Conservation (phyloP, 2,113 vertebrate species). For the Ursus arctos region DNA sequence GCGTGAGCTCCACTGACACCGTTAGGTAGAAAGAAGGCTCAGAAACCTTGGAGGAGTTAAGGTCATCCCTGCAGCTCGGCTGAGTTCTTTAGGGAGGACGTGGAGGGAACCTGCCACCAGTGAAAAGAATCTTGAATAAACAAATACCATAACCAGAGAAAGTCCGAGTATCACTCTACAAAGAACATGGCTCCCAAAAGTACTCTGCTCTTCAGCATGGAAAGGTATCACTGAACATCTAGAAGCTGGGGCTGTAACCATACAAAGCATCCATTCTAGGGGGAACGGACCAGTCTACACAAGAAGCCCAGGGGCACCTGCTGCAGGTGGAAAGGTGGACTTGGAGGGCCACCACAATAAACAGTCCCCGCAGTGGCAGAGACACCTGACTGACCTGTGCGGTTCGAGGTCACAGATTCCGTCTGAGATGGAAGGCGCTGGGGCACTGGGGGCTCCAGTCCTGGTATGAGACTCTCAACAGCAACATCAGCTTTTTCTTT, state of each 20-base stretch:
- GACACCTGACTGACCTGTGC: constrained; percentile 93
- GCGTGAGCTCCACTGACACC: not conserved
- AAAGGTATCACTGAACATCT: not conserved
- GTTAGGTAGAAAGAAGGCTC: not conserved
- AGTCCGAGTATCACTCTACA: not conserved
- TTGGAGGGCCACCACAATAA: not conserved
- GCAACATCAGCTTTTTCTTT: constrained; percentile 91
- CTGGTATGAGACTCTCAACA: constrained; percentile 96
- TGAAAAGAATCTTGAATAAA: constrained; percentile 44
- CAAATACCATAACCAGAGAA: constrained; percentile 21
- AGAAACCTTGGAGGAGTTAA: not conserved
- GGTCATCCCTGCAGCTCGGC: not conserved
- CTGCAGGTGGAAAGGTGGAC: not conserved
- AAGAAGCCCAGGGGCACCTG: not conserved
- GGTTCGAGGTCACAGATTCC: constrained; percentile 90
- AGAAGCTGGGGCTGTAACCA: not conserved
- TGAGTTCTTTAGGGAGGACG: not conserved
- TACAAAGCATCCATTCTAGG: not conserved
- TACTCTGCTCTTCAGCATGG: not conserved
- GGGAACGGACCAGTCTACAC: constrained; percentile 16
- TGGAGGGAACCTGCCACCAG: not conserved
- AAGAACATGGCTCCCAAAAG: constrained; percentile 4
- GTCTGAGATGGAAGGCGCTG: constrained; percentile 91
- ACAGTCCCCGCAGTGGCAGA: not conserved
- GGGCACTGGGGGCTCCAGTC: constrained; percentile 93